These are phyloP conservation scores for Drosophila ambigua DNA, from an alignment of 1,140 invertebrate species.

Conservation along the genomic window DNA sequence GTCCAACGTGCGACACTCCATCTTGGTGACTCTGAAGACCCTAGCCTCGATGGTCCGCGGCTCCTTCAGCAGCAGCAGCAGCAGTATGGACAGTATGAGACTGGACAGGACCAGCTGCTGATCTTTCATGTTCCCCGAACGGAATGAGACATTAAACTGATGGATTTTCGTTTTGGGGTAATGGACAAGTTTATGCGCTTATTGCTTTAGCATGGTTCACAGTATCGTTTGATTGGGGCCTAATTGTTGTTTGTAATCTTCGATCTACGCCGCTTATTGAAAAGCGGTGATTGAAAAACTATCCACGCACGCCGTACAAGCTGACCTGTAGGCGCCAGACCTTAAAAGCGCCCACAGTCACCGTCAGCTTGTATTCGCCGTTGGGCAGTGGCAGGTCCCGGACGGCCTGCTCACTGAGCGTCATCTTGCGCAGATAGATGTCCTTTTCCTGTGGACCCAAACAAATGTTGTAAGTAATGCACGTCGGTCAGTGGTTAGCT, in stretches of 20 bases:
- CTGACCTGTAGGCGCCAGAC: conserved; percentile 30
- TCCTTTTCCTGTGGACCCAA: conserved; percentile 23
- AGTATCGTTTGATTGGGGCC: conserved; percentile 3
- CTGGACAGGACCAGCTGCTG: not conserved
- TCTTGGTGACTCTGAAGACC: conserved; percentile 35
- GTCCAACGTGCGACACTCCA: conserved; percentile 40
- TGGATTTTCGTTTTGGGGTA: not conserved
- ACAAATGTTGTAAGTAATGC: not conserved
- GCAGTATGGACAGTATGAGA: not conserved
- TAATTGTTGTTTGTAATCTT: not conserved
- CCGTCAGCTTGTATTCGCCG: conserved; percentile 38
- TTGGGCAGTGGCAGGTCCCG: conserved; percentile 31
- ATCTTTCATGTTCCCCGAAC: conserved; percentile 30
- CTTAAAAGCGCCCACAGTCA: conserved; percentile 14
- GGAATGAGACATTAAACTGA: conserved; percentile 2
- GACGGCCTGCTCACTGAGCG: conserved; percentile 5
- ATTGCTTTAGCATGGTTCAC: conserved; percentile 9
- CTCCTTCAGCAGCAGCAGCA: conserved; percentile 4
- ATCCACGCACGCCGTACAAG: conserved; percentile 25
- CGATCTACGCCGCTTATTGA: not conserved
- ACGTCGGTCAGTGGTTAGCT: too few relatives aligned
- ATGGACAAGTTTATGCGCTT: not conserved
- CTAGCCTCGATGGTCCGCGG: not conserved
- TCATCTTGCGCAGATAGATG: conserved; percentile 16
- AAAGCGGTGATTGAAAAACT: conserved; percentile 1